Base-by-base conservation (phyloP, 2,113 vertebrate species). In the Tenrec ecaudatus region DNA sequence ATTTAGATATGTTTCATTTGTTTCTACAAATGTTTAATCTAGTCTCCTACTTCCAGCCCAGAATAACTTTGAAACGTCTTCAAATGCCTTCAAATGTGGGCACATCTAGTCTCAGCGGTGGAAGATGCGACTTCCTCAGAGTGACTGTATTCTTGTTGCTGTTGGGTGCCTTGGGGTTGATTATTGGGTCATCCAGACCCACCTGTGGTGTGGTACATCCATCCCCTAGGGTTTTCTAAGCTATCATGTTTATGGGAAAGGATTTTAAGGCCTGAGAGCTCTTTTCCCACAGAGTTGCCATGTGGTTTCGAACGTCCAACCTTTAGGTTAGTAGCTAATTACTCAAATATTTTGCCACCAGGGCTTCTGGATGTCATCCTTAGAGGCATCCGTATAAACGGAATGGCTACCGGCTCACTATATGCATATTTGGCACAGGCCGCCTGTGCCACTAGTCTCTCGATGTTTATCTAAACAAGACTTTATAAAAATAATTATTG, bases 11-110 rank as follows among this genome's bases (percentile, higher is more conserved):
- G 27, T 64, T 90, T 36, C 25, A 17, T 64, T 88, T 29, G 81
- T 93, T 71, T 36, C 86, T 38, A 62, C 8, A 31, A 33, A 85
- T 20, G 36, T 92, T 84, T 27, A 84, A 90, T 40, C 6, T 20
- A 38, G 10, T 73, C 29, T 85, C 6, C 1, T 20, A 33, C n/a
- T 43, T 92, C 43, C 71, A 47, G 20, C 4, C 23, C 27, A 78
- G 80, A 80, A 43, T 86, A 16, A 27, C 36, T 14, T 16, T 80
- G n/a, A 31, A 0, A 38, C 83, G 33, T n/a, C 43, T 86, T 80
- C n/a, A 31, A 0, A 38, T 86, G 33, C 36, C 36, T 86, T 82
- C 58, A 27, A 29, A 20, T 6, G 10, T 5, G 27, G 19, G 25
- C 43, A 16, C 29, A n/a, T 82, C 58, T 17, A 71, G 23, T 43